Evolutionary conservation across 2,113 vertebrate species (phyloP).

Genomic region (Takifugu flavidus): DNA sequence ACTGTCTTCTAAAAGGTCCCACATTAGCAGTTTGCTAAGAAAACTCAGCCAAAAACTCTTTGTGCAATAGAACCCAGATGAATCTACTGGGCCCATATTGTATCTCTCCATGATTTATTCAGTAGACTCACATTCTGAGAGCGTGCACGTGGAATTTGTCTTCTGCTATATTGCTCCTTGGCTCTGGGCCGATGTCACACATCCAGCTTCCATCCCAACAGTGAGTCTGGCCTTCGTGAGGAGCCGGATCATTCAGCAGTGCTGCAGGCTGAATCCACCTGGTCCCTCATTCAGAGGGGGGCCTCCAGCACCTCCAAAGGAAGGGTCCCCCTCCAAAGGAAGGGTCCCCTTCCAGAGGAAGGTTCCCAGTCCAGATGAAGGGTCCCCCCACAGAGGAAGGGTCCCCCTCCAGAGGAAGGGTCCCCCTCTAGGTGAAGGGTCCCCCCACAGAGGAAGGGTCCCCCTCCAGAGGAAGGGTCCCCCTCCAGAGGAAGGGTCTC

Average conservation of each 20-base stretch:
- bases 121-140: conserved; percentile 12
- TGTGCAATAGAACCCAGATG: background rate
- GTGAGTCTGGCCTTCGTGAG: conserved; percentile 23
- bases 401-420: too few species aligned
- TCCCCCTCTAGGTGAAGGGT: too few species aligned
- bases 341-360: too few species aligned
- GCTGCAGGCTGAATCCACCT: conserved; percentile 8
- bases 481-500: too few species aligned
- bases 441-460: too few species aligned
- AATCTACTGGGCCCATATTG: background rate
- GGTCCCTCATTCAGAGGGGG: too few species aligned
- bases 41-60: background rate
- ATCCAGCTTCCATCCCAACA: conserved; percentile 40
- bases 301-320: too few species aligned
- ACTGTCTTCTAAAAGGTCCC: background rate
- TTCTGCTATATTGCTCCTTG: conserved; percentile 1
- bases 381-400: too few species aligned
- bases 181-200: conserved; percentile 44
- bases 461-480: too few species aligned
- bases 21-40: background rate
- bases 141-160: conserved; percentile 14
- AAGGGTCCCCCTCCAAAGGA: too few species aligned
- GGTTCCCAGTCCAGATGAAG: too few species aligned
- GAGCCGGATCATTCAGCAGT: conserved; percentile 15
- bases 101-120: conserved; percentile 18